phyloP scores from a whole-genome alignment of 2,113 vertebrate species.

The Fulmarus glacialis region DNA sequence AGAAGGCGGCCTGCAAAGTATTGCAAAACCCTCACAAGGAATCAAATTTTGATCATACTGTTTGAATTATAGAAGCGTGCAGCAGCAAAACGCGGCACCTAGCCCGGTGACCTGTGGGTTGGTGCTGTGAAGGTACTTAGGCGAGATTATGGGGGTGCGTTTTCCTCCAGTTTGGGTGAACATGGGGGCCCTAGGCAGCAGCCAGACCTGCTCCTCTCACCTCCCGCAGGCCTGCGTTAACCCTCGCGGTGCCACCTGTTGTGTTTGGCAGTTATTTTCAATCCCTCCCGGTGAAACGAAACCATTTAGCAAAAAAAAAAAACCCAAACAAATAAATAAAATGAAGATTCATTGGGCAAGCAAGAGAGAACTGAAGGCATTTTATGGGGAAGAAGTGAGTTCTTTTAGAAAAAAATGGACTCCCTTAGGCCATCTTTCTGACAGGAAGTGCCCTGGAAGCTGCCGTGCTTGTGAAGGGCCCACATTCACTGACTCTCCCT shows the following conservation, averaged over 20 bases:
- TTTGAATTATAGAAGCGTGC: neutral
- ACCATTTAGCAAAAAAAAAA: neutral
- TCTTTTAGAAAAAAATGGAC: neutral
- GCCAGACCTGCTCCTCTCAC: neutral
- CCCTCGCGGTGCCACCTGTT: rapidly evolving
- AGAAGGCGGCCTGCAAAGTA: neutral
- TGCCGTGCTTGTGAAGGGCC: rapidly evolving
- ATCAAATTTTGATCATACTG: neutral
- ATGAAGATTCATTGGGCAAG: neutral
- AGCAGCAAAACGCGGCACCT: rapidly evolving
- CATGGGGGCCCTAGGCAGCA: neutral
- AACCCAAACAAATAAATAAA: neutral
- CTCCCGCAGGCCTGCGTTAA: rapidly evolving
- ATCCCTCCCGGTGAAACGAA: neutral
- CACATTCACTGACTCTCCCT: neutral
- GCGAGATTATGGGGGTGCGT: rapidly evolving
- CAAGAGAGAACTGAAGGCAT: neutral
- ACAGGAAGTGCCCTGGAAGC: neutral
- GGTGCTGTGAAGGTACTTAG: neutral
- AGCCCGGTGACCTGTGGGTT: neutral
- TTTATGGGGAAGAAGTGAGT: neutral
- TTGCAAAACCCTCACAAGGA: neutral
- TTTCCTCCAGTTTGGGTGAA: neutral
- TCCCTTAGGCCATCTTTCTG: neutral
- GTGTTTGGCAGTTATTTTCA: rapidly evolving